These are phyloP conservation scores for Amphipoea oculea DNA, from an alignment of 2,888 invertebrate species.

Conservation along the genomic window DNA sequence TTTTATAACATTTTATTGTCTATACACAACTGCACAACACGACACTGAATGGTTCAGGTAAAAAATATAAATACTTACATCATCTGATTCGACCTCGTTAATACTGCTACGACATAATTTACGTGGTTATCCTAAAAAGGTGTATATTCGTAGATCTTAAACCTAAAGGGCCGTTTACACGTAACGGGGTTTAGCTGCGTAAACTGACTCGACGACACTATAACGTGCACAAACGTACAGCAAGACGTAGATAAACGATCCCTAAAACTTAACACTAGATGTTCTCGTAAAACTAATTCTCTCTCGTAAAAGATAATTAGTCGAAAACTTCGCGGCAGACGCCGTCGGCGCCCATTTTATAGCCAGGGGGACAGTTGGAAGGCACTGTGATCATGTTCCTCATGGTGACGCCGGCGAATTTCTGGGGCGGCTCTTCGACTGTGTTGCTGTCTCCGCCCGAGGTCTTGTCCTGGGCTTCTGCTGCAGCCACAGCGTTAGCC, in stretches of 20 bases:
- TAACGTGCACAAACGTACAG: constrained; percentile 22
- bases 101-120: constrained; percentile 64
- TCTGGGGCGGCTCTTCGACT: constrained; percentile 69
- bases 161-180: constrained; percentile 28
- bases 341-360: constrained; percentile 74
- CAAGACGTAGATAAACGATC: constrained; percentile 27
- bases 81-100: constrained; percentile 60
- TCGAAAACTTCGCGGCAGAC: constrained; percentile 77
- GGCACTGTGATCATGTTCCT: constrained; percentile 81
- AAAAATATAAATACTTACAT: constrained; percentile 34
- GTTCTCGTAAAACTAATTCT: background rate
- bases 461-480: constrained; percentile 60
- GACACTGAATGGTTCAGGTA: constrained; percentile 43
- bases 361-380: constrained; percentile 75
- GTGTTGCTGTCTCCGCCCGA: constrained; percentile 75
- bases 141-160: constrained; percentile 34
- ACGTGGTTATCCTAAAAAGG: constrained; percentile 21
- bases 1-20: constrained; percentile 35
- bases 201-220: constrained; percentile 15
- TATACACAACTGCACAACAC: constrained; percentile 7
- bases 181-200: constrained; percentile 16
- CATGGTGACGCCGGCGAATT: constrained; percentile 36
- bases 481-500: constrained; percentile 60
- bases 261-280: constrained; percentile 26
- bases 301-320: constrained; percentile 33